A percentile compares a stretch with the other conserved stretches of the same genome.
phyloP scores from a whole-genome alignment of 2,888 invertebrate genomes.

The Sepioteuthis lessoniana region DNA sequence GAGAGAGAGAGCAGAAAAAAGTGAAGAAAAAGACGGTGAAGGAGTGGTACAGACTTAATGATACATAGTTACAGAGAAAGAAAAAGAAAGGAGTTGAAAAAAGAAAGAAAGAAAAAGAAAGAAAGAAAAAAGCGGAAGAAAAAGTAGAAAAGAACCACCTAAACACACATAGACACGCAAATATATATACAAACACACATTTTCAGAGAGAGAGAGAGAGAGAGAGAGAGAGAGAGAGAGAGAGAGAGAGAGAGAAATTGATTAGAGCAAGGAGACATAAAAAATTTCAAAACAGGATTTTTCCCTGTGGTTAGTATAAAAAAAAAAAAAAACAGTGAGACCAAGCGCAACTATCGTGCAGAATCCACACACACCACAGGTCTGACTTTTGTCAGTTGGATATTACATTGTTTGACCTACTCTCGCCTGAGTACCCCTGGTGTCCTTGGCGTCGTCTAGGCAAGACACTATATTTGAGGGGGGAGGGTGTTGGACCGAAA shows the following conservation, averaged over 20 bases:
- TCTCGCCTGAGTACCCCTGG: not conserved
- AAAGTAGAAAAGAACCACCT: not conserved
- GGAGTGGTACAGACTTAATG: too few species aligned
- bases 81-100: not conserved
- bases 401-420: constrained; percentile 11
- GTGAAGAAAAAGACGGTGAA: too few species aligned
- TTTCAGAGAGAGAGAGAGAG: not conserved
- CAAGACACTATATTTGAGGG: not conserved
- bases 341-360: not conserved
- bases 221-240: not conserved
- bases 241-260: not conserved
- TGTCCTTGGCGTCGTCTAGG: not conserved
- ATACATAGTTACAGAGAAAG: not conserved
- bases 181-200: too few species aligned
- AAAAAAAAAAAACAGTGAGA: not conserved
- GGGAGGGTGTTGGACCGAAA: too few species aligned
- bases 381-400: not conserved
- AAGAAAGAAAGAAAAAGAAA: not conserved
- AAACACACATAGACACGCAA: too few species aligned
- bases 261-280: not conserved
- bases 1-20: not conserved
- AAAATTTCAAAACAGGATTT: not conserved
- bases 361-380: not conserved
- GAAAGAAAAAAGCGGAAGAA: not conserved
- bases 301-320: not conserved